These are phyloP conservation scores for Microplitis deprimator DNA, from an alignment of 2,888 invertebrate species.

Conservation along the genomic window DNA sequence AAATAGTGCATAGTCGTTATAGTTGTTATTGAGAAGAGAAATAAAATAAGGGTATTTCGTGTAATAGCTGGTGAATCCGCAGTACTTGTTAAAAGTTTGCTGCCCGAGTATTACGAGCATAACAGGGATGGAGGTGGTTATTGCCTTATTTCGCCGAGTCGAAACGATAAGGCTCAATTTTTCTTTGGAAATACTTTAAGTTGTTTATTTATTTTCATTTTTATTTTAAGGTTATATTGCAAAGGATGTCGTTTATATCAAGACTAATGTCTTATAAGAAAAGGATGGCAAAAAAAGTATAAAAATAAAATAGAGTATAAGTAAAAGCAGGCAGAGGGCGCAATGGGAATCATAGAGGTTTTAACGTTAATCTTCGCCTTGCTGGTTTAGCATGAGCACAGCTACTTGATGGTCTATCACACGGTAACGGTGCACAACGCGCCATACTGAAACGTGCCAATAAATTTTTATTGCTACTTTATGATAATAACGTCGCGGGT, in stretches of 20 bases:
- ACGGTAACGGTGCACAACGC: slow-evolving; percentile 14
- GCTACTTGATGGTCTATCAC: slow-evolving; percentile 31
- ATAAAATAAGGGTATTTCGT: not conserved
- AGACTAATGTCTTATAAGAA: slow-evolving; percentile 17
- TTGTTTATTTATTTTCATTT: not conserved
- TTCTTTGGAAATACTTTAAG: slow-evolving; percentile 9
- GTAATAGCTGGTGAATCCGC: slow-evolving; percentile 18
- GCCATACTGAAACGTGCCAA: slow-evolving; percentile 57
- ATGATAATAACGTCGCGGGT: slow-evolving; percentile 63
- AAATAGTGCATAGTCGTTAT: slow-evolving; percentile 4
- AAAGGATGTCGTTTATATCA: slow-evolving; percentile 18
- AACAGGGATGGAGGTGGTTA: slow-evolving; percentile 5
- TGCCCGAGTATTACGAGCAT: slow-evolving; percentile 2
- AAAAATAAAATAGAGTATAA: not conserved
- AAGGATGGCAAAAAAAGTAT: not conserved
- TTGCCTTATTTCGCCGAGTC: slow-evolving; percentile 13
- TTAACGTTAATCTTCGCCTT: slow-evolving; percentile 32
- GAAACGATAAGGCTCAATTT: slow-evolving; percentile 16
- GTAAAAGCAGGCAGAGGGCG: not conserved
- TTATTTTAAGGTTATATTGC: not conserved
- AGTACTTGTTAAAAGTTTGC: slow-evolving; percentile 35
- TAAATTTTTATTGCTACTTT: slow-evolving; percentile 69
- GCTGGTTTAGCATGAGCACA: slow-evolving; percentile 18
- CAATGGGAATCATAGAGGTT: slow-evolving; percentile 14
- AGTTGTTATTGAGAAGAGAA: not conserved